Evolutionary conservation across 1,140 invertebrate genomes (phyloP), one percentile per base, ranked within the genome.

Genomic region (Eurosta solidaginis): DNA sequence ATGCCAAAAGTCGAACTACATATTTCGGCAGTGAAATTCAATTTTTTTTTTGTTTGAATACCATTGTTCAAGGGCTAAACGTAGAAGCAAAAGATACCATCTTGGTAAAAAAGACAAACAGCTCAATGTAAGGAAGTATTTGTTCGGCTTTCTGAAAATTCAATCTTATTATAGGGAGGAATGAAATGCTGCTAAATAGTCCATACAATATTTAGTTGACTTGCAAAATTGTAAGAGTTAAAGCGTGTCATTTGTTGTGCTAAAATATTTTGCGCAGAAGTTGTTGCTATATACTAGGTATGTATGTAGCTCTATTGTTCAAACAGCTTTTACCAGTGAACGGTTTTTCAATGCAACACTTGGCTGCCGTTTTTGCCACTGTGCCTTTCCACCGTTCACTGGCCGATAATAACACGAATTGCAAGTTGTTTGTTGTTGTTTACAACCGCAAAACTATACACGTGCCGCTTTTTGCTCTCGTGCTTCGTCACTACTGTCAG

Each of bases 231-330:
- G 40, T 59, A 68, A 68, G 40, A 33, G 33, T 68, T 68, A 33
- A 10, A 20, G 40, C 27, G 59, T 68, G 59, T 40, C 33, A 68
- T 25, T 52, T 52, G 25, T 52, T 52, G n/a, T 52, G 22, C 17
- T 20, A 27, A 54, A 29, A 54, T 54, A 20, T 1, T 54, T 54
- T 54, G 22, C 27, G 20, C 50, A 25, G 12, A 33, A 25, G n/a
- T 36, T 59, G 54, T 59, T 59, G 59, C 59, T 40, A 40, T 33
- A 68, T n/a, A n/a, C n/a, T n/a, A n/a, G n/a, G n/a, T n/a, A n/a
- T n/a, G n/a, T n/a, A n/a, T n/a, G n/a, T n/a, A n/a, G n/a, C n/a
- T n/a, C n/a, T n/a, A n/a, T n/a, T n/a, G 33, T 36, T 17, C 40
- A 68, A 68, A 40, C 59, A 68, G 27, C 29, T 20, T 33, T 68